Evolutionary conservation across 2,888 invertebrate species (phyloP), one percentile per base, ranked within the genome.

Genomic region (Epirrhoe tristata): DNA sequence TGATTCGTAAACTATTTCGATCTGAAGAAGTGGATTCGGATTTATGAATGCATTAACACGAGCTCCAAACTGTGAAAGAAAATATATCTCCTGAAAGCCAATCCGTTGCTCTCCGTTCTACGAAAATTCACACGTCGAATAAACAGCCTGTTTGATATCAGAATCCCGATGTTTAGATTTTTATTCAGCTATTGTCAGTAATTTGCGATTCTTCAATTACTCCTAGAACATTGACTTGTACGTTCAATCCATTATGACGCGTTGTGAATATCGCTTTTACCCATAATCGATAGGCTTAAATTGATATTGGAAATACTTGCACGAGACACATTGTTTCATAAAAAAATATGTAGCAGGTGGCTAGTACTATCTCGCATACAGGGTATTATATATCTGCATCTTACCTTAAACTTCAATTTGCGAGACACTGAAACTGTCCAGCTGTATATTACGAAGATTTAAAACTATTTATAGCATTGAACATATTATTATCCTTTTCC

Each of bases 221-320:
- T 63, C 50, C 58, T 64, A 64, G 68, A 70, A 71, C 56, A n/a
- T n/a, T n/a, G n/a, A n/a, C 61, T 63, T 56, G 58, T 57, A 62
- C 67, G 62, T 60, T 59, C 54, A 53, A 64, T 58, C 61, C 61
- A 58, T 43, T 64, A 52, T 58, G 43, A 56, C 58, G 46, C 43
- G 63, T n/a, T 43, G 52, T 31, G 48, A 39, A 52, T 55, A 32
- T 43, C 39, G 36, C 36, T 61, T 57, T 63, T 58, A 46, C 31
- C 48, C 36, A 58, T 59, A 67, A 67, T 59, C 62, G 56, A 57
- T 67, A 24, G 24, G 3, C 24, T 24, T 24, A 24, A 24, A 24
- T 24, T 24, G 24, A 24, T 12, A 57, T 65, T 65, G 55, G 43
- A 58, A 54, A 60, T 39, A 56, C 8, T 8, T 39, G 24, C 24